A percentile compares a stretch with the other conserved stretches of the same genome.
These are phyloP conservation scores for Hydrozoanthus tunicans DNA, from an alignment of 64 coral and sea anemone genomes.

Conservation along the genomic window DNA sequence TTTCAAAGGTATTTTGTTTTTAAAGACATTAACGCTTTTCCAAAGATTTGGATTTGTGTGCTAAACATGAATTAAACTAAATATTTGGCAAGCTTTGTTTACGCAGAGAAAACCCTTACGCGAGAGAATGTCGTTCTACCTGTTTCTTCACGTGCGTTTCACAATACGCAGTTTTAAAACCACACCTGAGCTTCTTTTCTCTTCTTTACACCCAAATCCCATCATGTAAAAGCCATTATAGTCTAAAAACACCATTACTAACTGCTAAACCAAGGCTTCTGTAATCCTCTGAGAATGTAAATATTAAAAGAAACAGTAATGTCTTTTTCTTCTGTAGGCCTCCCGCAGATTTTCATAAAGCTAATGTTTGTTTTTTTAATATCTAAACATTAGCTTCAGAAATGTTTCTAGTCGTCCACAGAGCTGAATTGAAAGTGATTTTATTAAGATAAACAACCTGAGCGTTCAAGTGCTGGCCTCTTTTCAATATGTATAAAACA, in stretches of 20 bases:
- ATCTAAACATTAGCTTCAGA: background rate
- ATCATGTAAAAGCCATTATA: background rate
- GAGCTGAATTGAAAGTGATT: conserved; percentile 4
- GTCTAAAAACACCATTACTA: background rate
- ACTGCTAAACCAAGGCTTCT: background rate
- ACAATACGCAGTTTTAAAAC: background rate
- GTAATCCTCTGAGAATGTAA: background rate
- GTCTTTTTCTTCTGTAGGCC: conserved; percentile 27
- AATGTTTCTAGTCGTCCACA: background rate
- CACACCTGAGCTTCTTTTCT: background rate
- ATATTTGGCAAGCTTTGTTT: background rate
- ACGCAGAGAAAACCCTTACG: no score
- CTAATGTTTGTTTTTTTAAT: conserved; percentile 56
- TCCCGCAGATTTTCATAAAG: background rate
- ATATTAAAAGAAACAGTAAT: conserved; percentile 8
- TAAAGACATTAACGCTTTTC: no score
- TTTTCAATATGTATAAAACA: background rate
- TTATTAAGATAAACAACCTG: background rate
- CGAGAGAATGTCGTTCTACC: background rate
- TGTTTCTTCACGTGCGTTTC: background rate
- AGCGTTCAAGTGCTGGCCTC: background rate
- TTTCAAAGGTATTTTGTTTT: no score
- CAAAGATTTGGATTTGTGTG: no score
- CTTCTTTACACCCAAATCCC: background rate
- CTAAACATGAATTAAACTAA: background rate